Evolutionary conservation across 1,140 invertebrate species (phyloP).

Genomic region (Rhynchophorus ferrugineus): DNA sequence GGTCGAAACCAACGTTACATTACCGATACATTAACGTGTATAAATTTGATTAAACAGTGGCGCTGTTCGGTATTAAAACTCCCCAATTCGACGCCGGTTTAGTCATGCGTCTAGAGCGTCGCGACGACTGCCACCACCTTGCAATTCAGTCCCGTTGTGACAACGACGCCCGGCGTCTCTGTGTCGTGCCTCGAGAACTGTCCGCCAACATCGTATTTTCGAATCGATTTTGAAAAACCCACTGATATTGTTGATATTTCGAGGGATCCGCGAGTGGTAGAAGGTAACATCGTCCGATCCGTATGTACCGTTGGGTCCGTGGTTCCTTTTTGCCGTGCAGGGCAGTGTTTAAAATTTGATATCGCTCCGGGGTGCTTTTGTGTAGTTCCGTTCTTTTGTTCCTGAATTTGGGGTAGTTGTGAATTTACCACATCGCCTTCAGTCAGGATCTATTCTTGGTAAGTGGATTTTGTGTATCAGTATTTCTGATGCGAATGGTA

Average conservation of each 20-base stretch:
- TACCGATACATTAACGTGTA: too few relatives aligned
- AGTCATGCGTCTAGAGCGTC: background rate
- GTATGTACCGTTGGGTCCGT: too few relatives aligned
- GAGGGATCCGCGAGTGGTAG: too few relatives aligned
- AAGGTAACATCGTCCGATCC: too few relatives aligned
- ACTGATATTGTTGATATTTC: too few relatives aligned
- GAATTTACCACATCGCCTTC: too few relatives aligned
- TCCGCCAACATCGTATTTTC: background rate
- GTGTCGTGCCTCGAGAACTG: background rate
- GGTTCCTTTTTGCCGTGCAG: background rate
- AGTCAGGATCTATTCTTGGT: too few relatives aligned
- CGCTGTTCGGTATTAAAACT: background rate
- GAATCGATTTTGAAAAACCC: background rate
- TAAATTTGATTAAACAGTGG: too few relatives aligned
- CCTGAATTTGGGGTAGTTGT: too few relatives aligned
- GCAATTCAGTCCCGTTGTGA: constrained; percentile 3
- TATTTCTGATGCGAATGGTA: too few relatives aligned
- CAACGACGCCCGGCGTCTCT: background rate
- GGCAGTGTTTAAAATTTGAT: background rate
- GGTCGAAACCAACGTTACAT: too few relatives aligned
- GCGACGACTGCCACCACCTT: constrained; percentile 9
- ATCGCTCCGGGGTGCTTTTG: background rate
- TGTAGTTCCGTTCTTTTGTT: background rate
- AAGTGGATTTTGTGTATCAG: too few relatives aligned
- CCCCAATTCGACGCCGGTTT: background rate